Base-by-base conservation (phyloP, 2,113 vertebrate genomes). In the Euleptes europaea region DNA sequence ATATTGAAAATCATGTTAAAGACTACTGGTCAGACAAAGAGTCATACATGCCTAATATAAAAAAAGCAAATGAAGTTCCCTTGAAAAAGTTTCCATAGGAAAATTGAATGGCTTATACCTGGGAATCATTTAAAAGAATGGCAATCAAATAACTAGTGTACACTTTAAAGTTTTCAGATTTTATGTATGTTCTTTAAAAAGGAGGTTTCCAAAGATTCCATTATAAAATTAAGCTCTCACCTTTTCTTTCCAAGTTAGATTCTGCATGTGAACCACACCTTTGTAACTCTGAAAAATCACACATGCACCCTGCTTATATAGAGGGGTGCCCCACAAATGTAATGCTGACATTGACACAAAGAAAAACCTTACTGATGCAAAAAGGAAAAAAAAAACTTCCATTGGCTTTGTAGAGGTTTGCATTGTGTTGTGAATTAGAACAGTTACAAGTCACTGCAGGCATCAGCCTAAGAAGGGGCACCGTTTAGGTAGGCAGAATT, bases 21-120 rank as follows among this genome's bases (percentile, higher is more conserved):
- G 44, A 57, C 21, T 57, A 23, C 21, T 57, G 54, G 19, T 57
- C 60, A 63, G 60, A 63, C 7, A 63, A 26, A 63, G 19, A 57
- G 54, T 2, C 80, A 74, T 5, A 73, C 1, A 78, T 7, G 10
- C 82, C 5, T 35, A 26, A 73, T 0, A 0, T 19, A 54, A 8
- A 66, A 8, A 66, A 71, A 70, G 66, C 76, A 69, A 63, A 89
- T 19, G 51, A 88, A 90, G 76, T 1, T 3, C 38, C 4, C 40
- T 21, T 31, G 77, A 38, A 80, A 51, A 1, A 54, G 0, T 8
- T 77, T 40, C 0, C 76, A 35, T 15, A 86, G 79, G 57, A 33
- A 76, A 65, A 75, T 42, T n/a, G 76, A 28, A 65, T 10, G 0
- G 79, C 54, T 84, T 33, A 67, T 67, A 1, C 3, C 21, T n/a